Conservation (phyloP, 1,140 invertebrate genomes). For the Cydia amplana region DNA sequence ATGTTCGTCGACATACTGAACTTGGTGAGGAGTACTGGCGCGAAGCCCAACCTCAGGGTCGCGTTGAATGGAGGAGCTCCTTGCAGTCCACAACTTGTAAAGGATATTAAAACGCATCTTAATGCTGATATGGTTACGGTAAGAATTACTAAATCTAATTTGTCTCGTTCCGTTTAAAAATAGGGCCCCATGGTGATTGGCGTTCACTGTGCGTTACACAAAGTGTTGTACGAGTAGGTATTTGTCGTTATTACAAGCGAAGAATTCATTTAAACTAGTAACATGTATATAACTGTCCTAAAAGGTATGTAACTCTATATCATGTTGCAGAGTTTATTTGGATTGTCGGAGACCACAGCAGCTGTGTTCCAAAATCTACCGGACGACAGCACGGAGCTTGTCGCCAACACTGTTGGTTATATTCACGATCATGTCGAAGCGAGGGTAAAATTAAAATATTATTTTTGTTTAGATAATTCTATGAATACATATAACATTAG, state of each 20-base stretch:
- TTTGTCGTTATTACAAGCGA: too few relatives aligned
- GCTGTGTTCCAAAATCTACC: conserved; percentile 84
- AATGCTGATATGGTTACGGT: conserved; percentile 77
- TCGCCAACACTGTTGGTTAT: conserved; percentile 88
- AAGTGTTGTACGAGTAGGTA: too few relatives aligned
- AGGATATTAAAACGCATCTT: conserved; percentile 80
- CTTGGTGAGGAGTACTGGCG: conserved; percentile 72
- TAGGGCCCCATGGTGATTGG: too few relatives aligned
- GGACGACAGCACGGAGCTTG: conserved; percentile 83
- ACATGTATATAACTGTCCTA: too few relatives aligned
- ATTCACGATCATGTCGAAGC: conserved; percentile 90
- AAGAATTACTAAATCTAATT: conserved; percentile 34
- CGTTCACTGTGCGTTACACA: too few relatives aligned
- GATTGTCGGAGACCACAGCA: conserved; percentile 93
- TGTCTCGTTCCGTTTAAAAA: too few relatives aligned
- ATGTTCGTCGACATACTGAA: conserved; percentile 95
- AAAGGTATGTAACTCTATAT: neutral
- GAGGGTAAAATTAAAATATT: conserved; percentile 66
- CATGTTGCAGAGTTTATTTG: conserved; percentile 88
- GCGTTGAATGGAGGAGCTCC: conserved; percentile 88
- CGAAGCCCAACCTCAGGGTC: conserved; percentile 77
- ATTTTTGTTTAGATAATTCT: neutral
- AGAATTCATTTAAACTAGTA: too few relatives aligned
- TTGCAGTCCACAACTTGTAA: conserved; percentile 86
- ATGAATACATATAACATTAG: neutral